A percentile compares a stretch with the other conserved stretches of the same genome.
These are phyloP conservation scores for Hippolais icterina DNA, from an alignment of 2,113 vertebrate species.

Conservation along the genomic window DNA sequence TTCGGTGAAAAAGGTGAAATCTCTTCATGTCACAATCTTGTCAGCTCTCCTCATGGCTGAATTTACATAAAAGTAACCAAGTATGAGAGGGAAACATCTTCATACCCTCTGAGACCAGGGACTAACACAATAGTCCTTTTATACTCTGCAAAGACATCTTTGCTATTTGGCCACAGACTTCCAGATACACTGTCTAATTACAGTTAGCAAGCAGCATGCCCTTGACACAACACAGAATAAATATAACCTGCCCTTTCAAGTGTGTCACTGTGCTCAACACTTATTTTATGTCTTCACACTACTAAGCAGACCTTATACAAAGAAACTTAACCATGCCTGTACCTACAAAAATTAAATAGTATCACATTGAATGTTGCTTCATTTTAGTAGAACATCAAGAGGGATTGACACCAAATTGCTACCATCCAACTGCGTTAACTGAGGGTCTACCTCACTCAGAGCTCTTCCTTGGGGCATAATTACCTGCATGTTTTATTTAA, in stretches of 20 bases:
- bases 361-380: background rate
- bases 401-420: background rate
- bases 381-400: background rate
- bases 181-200: slow-evolving; percentile 36
- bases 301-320: background rate
- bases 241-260: slow-evolving; percentile 55
- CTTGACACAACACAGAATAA: slow-evolving; percentile 51
- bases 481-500: slow-evolving; percentile 35
- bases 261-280: background rate
- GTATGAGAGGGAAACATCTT: slow-evolving; percentile 13
- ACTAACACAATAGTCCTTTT: slow-evolving; percentile 53
- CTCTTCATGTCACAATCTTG: slow-evolving; percentile 34
- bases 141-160: slow-evolving; percentile 32
- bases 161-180: background rate
- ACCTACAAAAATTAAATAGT: background rate
- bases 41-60: slow-evolving; percentile 24
- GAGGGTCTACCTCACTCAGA: background rate
- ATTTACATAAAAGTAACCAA: slow-evolving; percentile 60
- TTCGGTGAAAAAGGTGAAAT: slow-evolving; percentile 29
- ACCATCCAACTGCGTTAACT: background rate
- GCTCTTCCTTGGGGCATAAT: background rate
- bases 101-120: background rate
- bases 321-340: background rate
- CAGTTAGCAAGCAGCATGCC: slow-evolving; percentile 28
- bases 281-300: background rate